Evolutionary conservation across 2,113 vertebrate species (phyloP).

Genomic region (Hipposideros armiger): DNA sequence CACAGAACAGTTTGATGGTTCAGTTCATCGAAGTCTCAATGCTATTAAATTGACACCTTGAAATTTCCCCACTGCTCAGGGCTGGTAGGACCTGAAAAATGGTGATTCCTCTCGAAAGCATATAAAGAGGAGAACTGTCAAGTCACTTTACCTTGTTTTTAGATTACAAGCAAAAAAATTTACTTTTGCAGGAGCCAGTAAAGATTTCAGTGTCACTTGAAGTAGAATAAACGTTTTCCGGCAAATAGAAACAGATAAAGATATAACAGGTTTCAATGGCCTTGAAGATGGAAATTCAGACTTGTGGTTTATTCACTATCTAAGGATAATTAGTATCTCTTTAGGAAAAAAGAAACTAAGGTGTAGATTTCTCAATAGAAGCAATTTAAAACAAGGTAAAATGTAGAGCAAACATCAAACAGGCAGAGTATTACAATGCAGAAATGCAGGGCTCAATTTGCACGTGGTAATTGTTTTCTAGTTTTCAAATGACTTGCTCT

Average conservation of each 20-base stretch:
- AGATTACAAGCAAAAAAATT: not conserved
- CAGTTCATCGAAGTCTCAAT: not conserved
- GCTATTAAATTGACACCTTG: not conserved
- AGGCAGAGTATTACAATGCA: not conserved
- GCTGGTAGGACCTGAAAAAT: not conserved
- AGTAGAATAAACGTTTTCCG: not conserved
- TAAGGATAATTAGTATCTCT: not conserved
- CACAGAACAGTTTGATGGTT: constrained; percentile 18
- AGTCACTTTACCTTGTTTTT: not conserved
- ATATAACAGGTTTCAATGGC: not conserved
- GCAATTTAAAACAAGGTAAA: constrained; percentile 35
- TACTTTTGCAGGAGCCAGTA: not conserved
- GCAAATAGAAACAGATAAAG: constrained; percentile 52
- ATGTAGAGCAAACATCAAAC: not conserved
- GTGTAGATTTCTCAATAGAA: not conserved
- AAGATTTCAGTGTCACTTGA: not conserved
- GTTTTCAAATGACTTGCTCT: not conserved
- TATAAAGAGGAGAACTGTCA: not conserved
- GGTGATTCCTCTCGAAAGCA: not conserved
- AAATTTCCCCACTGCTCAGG: not conserved
- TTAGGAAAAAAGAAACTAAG: not conserved
- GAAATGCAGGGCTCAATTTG: not conserved
- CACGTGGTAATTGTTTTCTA: not conserved
- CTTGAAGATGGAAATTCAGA: not conserved
- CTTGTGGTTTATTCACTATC: not conserved